Evolutionary conservation across 2,113 vertebrate species (phyloP), one percentile per base, ranked within the genome.

Genomic region (Balaeniceps rex): DNA sequence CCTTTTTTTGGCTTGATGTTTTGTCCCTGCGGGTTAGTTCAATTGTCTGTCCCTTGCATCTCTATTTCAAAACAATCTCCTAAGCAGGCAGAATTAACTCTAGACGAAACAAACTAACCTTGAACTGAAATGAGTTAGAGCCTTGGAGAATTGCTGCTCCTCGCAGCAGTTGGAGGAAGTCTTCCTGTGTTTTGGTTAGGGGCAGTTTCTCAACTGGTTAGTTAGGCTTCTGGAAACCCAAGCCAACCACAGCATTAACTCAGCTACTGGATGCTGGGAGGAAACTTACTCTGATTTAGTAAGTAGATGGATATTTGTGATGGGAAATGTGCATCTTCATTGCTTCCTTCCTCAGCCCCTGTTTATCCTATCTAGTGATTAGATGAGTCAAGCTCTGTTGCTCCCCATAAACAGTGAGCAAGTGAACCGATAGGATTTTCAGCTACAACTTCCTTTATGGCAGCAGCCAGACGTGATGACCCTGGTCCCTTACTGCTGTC

Each of bases 291-390:
- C 61, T 19, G 25, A 23, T 83, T 58, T 38, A 75, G 74, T 47
- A 44, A 88, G 77, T 46, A 60, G 34, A 22, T 77, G 89, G 66
- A 10, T 84, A 4, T 82, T 87, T 89, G 77, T 17, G 78, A 34
- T 92, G 66, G 87, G 91, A 91, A 87, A 63, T 25, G 70, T 31
- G 54, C 70, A 81, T 94, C 93, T 93, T 66, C 91, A 79, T 49
- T 72, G 66, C 33, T 93, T 94, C 89, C 87, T 96, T 94, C 93
- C 75, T 92, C 84, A 75, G 66, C 54, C 78, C 66, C 88, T 87
- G 47, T 88, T 96, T 93, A 52, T 83, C 84, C 74, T 51, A 2
- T 8, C 3, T 14, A 33, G 70, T 12, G 49, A 54, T 79, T 16
- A 69, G 65, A 15, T 21, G 70, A 3, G 2, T 65, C 57, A 24